These are phyloP conservation scores for Lordiphosa andalusiaca DNA, from an alignment of 2,888 invertebrate species.

Conservation along the genomic window DNA sequence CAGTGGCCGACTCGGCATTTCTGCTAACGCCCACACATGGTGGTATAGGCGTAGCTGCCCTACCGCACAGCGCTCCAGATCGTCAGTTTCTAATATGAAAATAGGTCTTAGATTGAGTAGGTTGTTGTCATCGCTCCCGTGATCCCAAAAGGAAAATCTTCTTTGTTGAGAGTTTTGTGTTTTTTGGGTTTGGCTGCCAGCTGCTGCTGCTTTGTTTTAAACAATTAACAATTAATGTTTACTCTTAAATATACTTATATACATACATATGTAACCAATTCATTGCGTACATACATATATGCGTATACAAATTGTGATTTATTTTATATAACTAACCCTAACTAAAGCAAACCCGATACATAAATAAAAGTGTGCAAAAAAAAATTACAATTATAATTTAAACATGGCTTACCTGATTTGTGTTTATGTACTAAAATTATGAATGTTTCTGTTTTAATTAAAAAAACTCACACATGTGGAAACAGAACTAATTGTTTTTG, in stretches of 20 bases:
- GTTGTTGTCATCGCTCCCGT: slow-evolving; percentile 13
- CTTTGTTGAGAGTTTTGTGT: slow-evolving; percentile 33
- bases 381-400: slow-evolving; percentile 29
- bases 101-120: slow-evolving; percentile 2
- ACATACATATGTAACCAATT: slow-evolving; percentile 15
- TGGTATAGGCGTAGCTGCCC: slow-evolving; percentile 78
- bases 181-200: slow-evolving; percentile 52
- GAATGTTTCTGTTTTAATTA: slow-evolving; percentile 21
- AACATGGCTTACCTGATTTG: slow-evolving; percentile 52
- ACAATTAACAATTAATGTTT: slow-evolving; percentile 66
- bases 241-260: slow-evolving; percentile 47
- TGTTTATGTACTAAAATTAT: slow-evolving; percentile 24
- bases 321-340: slow-evolving; percentile 62
- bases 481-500: slow-evolving; percentile 7
- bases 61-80: slow-evolving; percentile 65
- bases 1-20: slow-evolving; percentile 67
- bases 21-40: slow-evolving; percentile 78
- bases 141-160: not conserved
- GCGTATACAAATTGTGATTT: slow-evolving; percentile 72
- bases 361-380: slow-evolving; percentile 22
- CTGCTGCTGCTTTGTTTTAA: slow-evolving; percentile 63
- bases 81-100: slow-evolving; percentile 64
- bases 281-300: slow-evolving; percentile 40
- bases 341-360: slow-evolving; percentile 29
- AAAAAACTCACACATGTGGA: slow-evolving; percentile 26